phyloP scores from a whole-genome alignment of 2,113 vertebrate species.

The Talpa occidentalis region DNA sequence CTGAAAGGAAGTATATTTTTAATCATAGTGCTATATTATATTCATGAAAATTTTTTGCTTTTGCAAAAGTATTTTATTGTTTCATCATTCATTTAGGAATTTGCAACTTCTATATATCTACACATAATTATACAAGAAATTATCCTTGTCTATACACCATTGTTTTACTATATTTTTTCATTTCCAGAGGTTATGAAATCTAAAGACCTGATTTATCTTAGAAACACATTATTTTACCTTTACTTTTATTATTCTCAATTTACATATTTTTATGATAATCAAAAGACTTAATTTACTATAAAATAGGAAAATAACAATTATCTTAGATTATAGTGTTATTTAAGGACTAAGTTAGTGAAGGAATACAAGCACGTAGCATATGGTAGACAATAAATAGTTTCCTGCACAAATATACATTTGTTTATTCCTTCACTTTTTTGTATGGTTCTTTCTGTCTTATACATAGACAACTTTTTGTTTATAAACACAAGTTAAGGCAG shows the following conservation, averaged over 20 bases:
- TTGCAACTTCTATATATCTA: neutral
- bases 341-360: neutral
- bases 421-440: conserved; percentile 5
- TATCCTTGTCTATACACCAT: neutral
- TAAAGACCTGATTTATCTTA: conserved; percentile 38
- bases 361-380: neutral
- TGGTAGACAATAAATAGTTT: conserved; percentile 6
- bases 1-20: neutral
- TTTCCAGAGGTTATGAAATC: conserved; percentile 14
- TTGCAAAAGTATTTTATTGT: neutral
- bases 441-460: neutral
- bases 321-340: neutral
- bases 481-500: neutral
- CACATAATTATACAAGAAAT: conserved; percentile 31
- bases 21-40: conserved; percentile 24
- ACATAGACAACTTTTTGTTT: neutral
- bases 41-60: conserved; percentile 40
- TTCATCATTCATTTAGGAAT: conserved; percentile 11
- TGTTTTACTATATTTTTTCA: conserved; percentile 1
- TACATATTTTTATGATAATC: neutral
- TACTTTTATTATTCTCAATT: conserved; percentile 7
- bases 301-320: conserved; percentile 34
- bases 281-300: conserved; percentile 11
- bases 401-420: neutral
- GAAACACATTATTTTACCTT: conserved; percentile 30